Evolutionary conservation across 2,113 vertebrate genomes (phyloP), one percentile per base, ranked within the genome.

Genomic region (Perca flavescens): DNA sequence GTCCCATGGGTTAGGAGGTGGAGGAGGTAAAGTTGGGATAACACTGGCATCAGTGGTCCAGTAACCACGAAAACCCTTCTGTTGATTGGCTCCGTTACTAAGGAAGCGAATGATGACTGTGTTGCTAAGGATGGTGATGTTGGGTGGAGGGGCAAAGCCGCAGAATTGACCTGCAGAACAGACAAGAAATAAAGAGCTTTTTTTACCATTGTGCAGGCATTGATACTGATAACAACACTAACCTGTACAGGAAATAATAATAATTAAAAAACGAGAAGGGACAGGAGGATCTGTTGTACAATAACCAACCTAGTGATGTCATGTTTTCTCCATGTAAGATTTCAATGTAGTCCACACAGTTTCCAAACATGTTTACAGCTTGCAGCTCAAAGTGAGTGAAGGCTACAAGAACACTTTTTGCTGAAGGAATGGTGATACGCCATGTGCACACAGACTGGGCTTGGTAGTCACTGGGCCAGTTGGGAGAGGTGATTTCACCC

Each of bases 361-460:
- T 75, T 53, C 93, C 92, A 0, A 94, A 64, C 6, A 87, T 0
- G 73, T 91, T 94, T 4, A 69, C 69, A 28, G 85, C 85, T 76
- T 95, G 94, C 67, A 95, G 34, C 34, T 94, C 88, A 86, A 95
- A 96, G 80, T 95, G 90, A 78, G 91, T 96, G 79, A 96, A 95
- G 54, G 25, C 83, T 0, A 96, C 72, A 16, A 92, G 78, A 63
- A 96, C 81, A 19, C 1, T 86, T 81, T 79, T 78, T 63, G 87
- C 86, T 12, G 85, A 74, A 13, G 86, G 86, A 22, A 94, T 52
- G 22, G 43, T 70, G 78, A 96, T 90, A 25, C 57, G 90, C 95
- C 96, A 96, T 2, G 94, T 96, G 88, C 95, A 96, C 70, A 89
- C 93, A 5, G 81, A 85, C 78, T 91, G 93, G 13, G 61, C 63